phyloP scores from a whole-genome alignment of 2,113 vertebrate genomes.

The Malurus elegans region DNA sequence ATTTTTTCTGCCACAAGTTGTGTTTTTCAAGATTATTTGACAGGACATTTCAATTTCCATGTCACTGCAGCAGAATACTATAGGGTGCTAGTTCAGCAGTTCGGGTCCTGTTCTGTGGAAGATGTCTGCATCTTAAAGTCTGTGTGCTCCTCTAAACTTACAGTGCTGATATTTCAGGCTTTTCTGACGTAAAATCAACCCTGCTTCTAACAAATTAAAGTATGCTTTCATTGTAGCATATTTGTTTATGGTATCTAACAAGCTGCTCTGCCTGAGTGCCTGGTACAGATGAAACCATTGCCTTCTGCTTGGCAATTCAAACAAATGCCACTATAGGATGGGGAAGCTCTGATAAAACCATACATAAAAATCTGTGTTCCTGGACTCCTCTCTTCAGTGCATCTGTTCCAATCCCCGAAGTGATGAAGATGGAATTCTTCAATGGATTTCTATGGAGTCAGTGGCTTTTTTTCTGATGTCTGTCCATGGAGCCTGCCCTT shows the following conservation, averaged over 20 bases:
- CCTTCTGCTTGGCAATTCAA: conserved; percentile 52
- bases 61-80: fast-evolving
- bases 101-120: fast-evolving
- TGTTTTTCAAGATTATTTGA: neutral
- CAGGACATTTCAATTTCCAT: neutral
- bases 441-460: neutral
- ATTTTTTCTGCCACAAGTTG: neutral
- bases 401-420: conserved; percentile 15
- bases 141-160: neutral
- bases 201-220: conserved; percentile 23
- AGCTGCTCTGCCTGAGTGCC: conserved; percentile 11
- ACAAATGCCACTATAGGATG: neutral
- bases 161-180: neutral
- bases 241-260: conserved; percentile 55
- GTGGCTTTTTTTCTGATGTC: neutral
- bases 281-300: conserved; percentile 14
- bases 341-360: conserved; percentile 12
- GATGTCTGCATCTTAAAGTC: neutral
- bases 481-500: conserved; percentile 2
- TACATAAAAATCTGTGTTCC: conserved; percentile 33
- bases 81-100: neutral
- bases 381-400: neutral
- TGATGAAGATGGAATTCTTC: neutral
- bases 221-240: conserved; percentile 33
- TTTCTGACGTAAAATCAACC: neutral